Conservation (phyloP, 2,113 vertebrate species). For the Psilopsiagon aymara region DNA sequence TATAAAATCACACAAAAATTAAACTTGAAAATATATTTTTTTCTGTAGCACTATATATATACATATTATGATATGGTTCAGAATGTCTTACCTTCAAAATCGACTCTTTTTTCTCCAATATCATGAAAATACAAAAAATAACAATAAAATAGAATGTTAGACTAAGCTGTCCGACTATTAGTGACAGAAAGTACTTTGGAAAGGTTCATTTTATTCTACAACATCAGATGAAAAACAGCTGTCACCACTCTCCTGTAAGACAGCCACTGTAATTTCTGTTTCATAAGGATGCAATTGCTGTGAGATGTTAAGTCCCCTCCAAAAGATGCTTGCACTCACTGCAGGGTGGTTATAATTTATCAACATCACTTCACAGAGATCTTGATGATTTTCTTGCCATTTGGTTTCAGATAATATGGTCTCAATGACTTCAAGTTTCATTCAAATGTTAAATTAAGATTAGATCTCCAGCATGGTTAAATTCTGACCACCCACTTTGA, state of each 20-base stretch:
- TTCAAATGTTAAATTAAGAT: not conserved
- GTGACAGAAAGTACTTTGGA: not conserved
- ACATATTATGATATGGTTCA: not conserved
- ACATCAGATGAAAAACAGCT: not conserved
- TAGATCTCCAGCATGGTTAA: not conserved
- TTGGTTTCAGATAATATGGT: not conserved
- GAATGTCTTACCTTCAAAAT: not conserved
- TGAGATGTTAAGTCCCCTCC: not conserved
- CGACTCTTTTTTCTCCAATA: not conserved
- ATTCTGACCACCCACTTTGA: not conserved
- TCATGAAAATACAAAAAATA: not conserved
- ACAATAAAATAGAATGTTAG: not conserved
- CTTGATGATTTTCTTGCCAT: not conserved
- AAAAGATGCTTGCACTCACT: not conserved
- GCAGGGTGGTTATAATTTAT: conserved; percentile 3
- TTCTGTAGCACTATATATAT: not conserved
- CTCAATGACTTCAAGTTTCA: not conserved
- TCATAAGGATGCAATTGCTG: not conserved
- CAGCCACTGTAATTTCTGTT: not conserved
- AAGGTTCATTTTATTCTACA: not conserved
- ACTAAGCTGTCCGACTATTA: not conserved
- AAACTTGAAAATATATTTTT: not conserved
- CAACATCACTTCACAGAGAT: not conserved
- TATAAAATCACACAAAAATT: not conserved
- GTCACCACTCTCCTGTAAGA: not conserved